Base-by-base conservation (phyloP, 1,140 invertebrate genomes). In the Lordiphosa collinella region DNA sequence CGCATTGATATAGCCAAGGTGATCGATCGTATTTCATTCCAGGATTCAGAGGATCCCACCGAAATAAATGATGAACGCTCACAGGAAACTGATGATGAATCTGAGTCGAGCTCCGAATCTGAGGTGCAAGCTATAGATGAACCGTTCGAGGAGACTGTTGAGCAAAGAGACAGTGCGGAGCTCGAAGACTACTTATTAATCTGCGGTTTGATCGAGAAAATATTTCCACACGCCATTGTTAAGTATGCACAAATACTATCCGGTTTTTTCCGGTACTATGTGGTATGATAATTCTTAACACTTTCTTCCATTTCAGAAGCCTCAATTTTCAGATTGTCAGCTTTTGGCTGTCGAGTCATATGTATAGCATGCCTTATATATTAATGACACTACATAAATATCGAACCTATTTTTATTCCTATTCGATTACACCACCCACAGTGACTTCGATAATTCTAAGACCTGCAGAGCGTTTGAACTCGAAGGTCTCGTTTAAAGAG, bases 201-300 rank as follows among this genome's bases (percentile, higher is more conserved):
- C 4, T 67, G 51, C 3, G 38, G 14, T 4, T 41, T 72, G 4
- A 40, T 78, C 6, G 63, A 63, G n/a, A 10, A 36, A 0, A 13
- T 53, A 11, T 78, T 78, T 29, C 73, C 73, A 0, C 43, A 60
- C 16, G 73, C 73, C 1, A 68, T 78, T 11, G n/a, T 78, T 8
- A 71, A 47, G 73, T 78, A 13, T 44, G 73, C n/a, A n/a, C n/a
- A 52, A 2, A 6, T 3, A 4, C 9, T 10, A n/a, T 10, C 11
- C 35, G 13, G 18, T 5, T 12, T 2, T 16, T 12, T n/a, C n/a
- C n/a, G n/a, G n/a, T n/a, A n/a, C n/a, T n/a, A n/a, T n/a, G n/a
- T 12, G 2, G 5, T 12, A 36, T 12, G 4, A 12, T 3, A 13
- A 12, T 22, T 3, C 2, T 2, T n/a, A 37, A 50, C 1, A 5